Conservation (phyloP, 2,113 vertebrate species). For the Pseudonaja textilis region DNA sequence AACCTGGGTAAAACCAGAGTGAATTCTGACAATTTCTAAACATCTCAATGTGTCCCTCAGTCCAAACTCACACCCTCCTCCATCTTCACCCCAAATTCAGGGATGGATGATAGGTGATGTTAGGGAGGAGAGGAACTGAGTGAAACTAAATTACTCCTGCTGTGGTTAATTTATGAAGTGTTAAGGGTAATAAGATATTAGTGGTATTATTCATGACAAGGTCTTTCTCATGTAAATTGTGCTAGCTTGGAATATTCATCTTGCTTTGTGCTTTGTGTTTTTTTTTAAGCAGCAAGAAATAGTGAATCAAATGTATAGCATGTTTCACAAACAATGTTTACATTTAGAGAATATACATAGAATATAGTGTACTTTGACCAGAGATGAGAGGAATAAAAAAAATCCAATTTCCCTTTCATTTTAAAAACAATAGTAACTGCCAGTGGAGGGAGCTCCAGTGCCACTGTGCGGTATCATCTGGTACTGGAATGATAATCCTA, state of each 20-base stretch:
- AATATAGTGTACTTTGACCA: not conserved
- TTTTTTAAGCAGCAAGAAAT: not conserved
- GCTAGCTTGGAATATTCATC: not conserved
- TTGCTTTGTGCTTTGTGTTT: not conserved
- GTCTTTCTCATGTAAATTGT: not conserved
- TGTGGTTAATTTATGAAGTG: not conserved
- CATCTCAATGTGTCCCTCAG: not conserved
- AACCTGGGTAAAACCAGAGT: not conserved
- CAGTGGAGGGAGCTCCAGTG: conserved; percentile 5
- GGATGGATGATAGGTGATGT: not conserved
- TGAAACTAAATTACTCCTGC: not conserved
- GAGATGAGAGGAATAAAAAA: not conserved
- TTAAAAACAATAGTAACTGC: not conserved
- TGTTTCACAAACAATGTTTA: not conserved
- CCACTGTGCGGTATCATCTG: not conserved
- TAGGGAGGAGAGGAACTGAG: not conserved
- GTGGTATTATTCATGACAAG: not conserved
- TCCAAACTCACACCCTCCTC: not conserved
- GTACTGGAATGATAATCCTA: not conserved
- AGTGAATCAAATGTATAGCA: not conserved
- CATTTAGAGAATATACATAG: not conserved
- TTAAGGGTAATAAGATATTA: not conserved
- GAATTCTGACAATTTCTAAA: not conserved
- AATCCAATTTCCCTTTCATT: not conserved
- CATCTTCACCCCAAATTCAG: not conserved